Conservation (phyloP, 2,113 vertebrate genomes). For the Stigmatopora argus region DNA sequence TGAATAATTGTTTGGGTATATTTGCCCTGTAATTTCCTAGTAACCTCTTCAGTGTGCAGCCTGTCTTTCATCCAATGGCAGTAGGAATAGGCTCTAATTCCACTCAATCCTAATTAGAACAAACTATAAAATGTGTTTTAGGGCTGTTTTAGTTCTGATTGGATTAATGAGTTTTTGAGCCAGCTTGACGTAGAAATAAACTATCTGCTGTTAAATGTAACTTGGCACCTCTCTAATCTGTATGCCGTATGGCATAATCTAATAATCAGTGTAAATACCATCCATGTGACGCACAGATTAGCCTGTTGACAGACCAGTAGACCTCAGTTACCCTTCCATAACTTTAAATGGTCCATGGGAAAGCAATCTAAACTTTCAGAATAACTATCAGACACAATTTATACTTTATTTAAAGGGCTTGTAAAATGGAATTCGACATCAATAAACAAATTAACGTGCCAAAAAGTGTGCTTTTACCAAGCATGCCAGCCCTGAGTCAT, state of each 20-base stretch:
- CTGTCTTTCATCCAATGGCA: neutral
- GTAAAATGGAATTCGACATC: too few relatives aligned
- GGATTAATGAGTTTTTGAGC: neutral
- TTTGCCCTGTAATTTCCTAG: too few relatives aligned
- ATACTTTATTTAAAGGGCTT: neutral
- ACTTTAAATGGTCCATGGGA: constrained; percentile 15
- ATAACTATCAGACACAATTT: neutral
- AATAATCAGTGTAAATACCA: constrained; percentile 45
- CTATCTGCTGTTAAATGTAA: constrained; percentile 16
- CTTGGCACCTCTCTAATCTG: constrained; percentile 39
- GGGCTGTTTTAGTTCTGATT: neutral
- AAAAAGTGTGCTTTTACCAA: neutral
- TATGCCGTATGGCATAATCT: constrained; percentile 44
- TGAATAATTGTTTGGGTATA: neutral
- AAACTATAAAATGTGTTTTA: neutral
- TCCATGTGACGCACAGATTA: constrained; percentile 55
- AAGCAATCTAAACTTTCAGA: neutral
- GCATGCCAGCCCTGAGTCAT: neutral
- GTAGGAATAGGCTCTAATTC: neutral
- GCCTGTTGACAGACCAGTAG: constrained; percentile 22
- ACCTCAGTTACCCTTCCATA: constrained; percentile 22
- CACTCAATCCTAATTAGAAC: neutral
- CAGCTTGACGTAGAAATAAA: neutral
- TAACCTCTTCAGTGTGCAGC: too few relatives aligned
- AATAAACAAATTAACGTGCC: too few relatives aligned